Conservation (phyloP, 1,140 invertebrate genomes). For the Trichogramma pretiosum region DNA sequence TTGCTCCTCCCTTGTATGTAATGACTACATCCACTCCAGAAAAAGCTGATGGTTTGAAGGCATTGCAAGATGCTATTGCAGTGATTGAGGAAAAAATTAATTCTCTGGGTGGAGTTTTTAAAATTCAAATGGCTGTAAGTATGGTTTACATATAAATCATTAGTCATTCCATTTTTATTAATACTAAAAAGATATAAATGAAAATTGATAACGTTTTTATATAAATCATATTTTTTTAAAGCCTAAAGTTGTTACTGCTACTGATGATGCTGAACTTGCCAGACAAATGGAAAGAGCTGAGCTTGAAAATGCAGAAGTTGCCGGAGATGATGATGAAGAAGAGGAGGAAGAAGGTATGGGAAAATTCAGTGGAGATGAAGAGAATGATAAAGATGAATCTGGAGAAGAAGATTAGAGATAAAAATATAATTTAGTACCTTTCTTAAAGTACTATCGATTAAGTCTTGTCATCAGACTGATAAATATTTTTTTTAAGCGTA, state of each 20-base stretch:
- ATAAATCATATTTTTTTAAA: slow-evolving; percentile 41
- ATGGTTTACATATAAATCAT: slow-evolving; percentile 3
- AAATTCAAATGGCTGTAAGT: slow-evolving; percentile 87
- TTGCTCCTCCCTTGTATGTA: slow-evolving; percentile 96
- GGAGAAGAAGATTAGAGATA: slow-evolving; percentile 30
- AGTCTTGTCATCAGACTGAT: slow-evolving; percentile 10
- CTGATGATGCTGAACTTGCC: slow-evolving; percentile 91
- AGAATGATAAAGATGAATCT: slow-evolving; percentile 33
- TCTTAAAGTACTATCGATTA: not conserved
- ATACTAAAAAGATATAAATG: slow-evolving; percentile 2
- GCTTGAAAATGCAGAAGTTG: slow-evolving; percentile 88
- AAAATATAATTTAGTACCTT: slow-evolving; percentile 2
- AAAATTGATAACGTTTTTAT: too few species aligned
- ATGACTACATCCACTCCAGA: slow-evolving; percentile 98
- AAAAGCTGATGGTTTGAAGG: slow-evolving; percentile 83
- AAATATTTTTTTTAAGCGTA: too few species aligned
- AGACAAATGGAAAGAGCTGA: slow-evolving; percentile 89
- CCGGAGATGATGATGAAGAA: slow-evolving; percentile 80
- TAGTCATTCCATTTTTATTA: slow-evolving; percentile 5
- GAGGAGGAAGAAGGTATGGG: slow-evolving; percentile 58
- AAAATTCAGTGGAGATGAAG: slow-evolving; percentile 41
- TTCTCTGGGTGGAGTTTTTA: slow-evolving; percentile 82
- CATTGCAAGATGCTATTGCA: slow-evolving; percentile 80
- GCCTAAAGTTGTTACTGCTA: slow-evolving; percentile 97
- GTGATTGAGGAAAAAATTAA: slow-evolving; percentile 79